Base-by-base conservation (phyloP, 2,113 vertebrate species). In the Oryzias javanicus region DNA sequence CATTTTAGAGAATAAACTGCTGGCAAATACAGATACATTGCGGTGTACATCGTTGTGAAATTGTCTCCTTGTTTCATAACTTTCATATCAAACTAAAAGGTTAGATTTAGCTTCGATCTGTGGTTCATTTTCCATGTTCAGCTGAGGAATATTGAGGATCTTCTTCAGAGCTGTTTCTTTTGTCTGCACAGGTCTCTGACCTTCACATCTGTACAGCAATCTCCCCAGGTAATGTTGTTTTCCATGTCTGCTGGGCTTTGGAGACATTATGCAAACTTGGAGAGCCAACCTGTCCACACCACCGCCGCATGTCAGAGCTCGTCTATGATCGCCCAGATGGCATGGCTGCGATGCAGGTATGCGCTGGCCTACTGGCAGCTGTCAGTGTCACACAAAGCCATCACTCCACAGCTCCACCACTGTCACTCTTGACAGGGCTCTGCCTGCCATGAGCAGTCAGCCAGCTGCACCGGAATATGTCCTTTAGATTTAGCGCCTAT, bases 361-460 rank as follows among this genome's bases (percentile, higher is more conserved):
- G 54, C 60, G 17, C 66, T 12, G 73, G 75, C 72, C 82, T 78
- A 74, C 74, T 42, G 19, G 66, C 79, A 79, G 77, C 81, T 86
- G 85, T 89, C 84, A 82, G 64, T 73, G 81, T 82, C 84, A 64
- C 82, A 76, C 69, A 53, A 64, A 78, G 73, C 68, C 84, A 81
- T 90, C 87, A 89, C 84, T 90, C 80, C 67, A 67, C 60, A 76
- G 79, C 71, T 79, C 70, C 19, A 45, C 45, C 52, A n/a, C 75
- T 77, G 84, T 84, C 85, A 76, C 8, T 56, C 45, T 46, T 79
- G 87, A 84, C 85, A 78, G 64, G 49, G 20, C 74, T 71, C 65
- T 22, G 67, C 61, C 64, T 64, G 72, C 76, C 72, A 70, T 69
- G 29, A 65, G 51, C 80, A 74, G 75, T 56, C 79, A 80, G 29